Base-by-base conservation (phyloP, 2,888 invertebrate genomes). In the Clepsis dumicolana region DNA sequence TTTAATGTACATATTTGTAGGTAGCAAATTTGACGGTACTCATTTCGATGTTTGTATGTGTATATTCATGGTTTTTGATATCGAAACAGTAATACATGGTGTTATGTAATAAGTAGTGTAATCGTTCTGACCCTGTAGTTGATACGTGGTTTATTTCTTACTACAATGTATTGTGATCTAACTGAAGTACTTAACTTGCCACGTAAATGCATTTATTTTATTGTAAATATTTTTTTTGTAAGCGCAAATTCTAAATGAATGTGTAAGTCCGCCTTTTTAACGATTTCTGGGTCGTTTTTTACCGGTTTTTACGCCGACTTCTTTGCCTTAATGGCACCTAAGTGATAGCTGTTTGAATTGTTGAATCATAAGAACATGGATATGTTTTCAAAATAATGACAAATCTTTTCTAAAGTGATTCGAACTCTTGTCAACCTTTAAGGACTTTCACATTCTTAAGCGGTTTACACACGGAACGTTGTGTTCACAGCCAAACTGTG, bases 11-110 rank as follows among this genome's bases (percentile, higher is more conserved):
- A 59, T 64, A 64, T 24, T 41, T 59, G 86, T 92, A 91, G 91
- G 77, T 91, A 91, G 91, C 86, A 79, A 91, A 91, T 90, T 87
- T 84, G 83, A 82, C 83, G 82, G 77, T 83, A 83, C 82, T 82
- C 75, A 79, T 85, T 86, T 83, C 76, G 74, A 81, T 79, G 80
- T 82, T 80, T 77, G 78, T 84, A 78, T 84, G 75, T 85, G 82
- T 84, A 82, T 83, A 73, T 78, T 71, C 68, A 64, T 65, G 72
- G 69, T 65, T 77, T 71, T 74, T 72, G 63, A 62, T 69, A 71
- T 71, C 70, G 70, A 65, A 70, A 73, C 71, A 69, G 65, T 71
- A 63, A 71, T 70, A 72, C 67, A 54, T 68, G 71, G 71, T 73
- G 68, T 68, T 68, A 64, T 25, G 10, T 64, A 53, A n/a, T 68